Evolutionary conservation across 2,113 vertebrate genomes (phyloP), one percentile per base, ranked within the genome.

Genomic region (Mohoua ochrocephala): DNA sequence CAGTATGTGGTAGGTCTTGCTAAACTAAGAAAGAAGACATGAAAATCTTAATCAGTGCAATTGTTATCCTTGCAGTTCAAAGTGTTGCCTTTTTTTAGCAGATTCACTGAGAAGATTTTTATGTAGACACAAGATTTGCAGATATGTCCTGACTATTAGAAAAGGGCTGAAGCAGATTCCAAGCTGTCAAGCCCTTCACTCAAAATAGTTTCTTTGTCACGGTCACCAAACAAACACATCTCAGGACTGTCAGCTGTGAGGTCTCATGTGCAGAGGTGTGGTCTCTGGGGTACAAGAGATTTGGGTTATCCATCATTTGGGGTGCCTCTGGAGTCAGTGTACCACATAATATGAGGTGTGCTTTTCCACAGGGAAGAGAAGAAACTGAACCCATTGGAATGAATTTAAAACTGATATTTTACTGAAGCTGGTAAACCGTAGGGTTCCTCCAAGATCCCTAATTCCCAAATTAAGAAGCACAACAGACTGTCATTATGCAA

Each of bases 391-490:
- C 31, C 42, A 53, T 13, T 54, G 70, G 63, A 91, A 92, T 88
- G 11, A 80, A 88, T 91, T 64, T 76, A 57, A 94, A 91, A 90
- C 44, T 45, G 6, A 37, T 67, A 42, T 84, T 93, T 84, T 80
- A 47, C 49, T 49, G 89, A 89, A 53, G 56, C 42, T 87, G 53
- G n/a, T 82, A 91, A 95, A 92, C 74, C 87, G 76, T 91, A 91
- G 61, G 87, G 60, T 91, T 96, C 93, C 81, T 91, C 57, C 65
- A 87, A 57, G 50, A 33, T 87, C 94, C 74, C 69, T 73, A 94
- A 97, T 96, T 94, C 91, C 93, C 89, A 87, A 89, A 82, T 94
- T 89, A 82, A 79, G 74, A 60, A 89, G n/a, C 63, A 73, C 23
- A 92, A 45, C 69, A 89, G 65, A 91, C 47, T 87, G 49, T 87